phyloP scores from a whole-genome alignment of 2,113 vertebrate species.

The Antechinus flavipes region DNA sequence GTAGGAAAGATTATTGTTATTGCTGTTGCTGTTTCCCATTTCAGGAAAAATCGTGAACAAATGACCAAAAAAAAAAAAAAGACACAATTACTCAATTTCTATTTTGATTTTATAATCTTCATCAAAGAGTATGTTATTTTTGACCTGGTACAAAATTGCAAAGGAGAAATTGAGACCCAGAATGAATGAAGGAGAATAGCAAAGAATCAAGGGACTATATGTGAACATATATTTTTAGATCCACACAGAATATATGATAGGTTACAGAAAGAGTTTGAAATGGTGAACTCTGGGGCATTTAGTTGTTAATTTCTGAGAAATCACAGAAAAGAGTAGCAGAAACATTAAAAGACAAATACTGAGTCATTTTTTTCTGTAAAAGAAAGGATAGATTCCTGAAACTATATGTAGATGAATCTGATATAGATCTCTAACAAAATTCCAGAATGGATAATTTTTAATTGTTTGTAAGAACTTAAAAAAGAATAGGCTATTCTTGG shows the following conservation, averaged over 20 bases:
- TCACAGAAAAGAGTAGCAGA: neutral
- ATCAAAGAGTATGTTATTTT: neutral
- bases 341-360: neutral
- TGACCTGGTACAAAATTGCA: neutral
- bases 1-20: neutral
- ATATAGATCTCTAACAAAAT: neutral
- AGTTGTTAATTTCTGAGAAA: neutral
- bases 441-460: neutral
- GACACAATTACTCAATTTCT: neutral
- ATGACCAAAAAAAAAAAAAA: neutral
- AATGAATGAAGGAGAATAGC: neutral
- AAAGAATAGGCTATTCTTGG: neutral
- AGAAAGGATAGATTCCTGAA: neutral
- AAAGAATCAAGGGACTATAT: neutral
- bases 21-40: too few relatives aligned
- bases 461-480: neutral
- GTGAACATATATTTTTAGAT: neutral
- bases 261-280: neutral
- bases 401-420: neutral
- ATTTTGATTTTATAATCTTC: neutral
- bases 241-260: neutral
- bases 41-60: neutral
- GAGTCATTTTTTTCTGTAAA: neutral
- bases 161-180: neutral
- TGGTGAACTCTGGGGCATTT: neutral